Evolutionary conservation across 2,888 invertebrate species (phyloP).

Genomic region (Agrypnus murinus): DNA sequence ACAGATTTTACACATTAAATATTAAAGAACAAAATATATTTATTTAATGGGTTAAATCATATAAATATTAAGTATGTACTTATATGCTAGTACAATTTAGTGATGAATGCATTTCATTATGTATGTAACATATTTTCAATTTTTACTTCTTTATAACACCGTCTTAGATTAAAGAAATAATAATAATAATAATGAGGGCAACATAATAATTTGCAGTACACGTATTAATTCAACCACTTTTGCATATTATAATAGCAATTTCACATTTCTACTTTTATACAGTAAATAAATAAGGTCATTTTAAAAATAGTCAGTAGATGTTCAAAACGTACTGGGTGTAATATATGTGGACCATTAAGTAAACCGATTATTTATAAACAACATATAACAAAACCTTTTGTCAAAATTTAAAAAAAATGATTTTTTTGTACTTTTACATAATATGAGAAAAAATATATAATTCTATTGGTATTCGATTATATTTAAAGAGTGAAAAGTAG

Average conservation of each 20-base stretch:
- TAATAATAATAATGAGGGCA: background rate
- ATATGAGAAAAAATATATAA: background rate
- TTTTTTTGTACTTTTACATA: slow-evolving; percentile 45
- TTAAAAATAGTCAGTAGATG: slow-evolving; percentile 47
- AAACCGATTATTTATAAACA: slow-evolving; percentile 43
- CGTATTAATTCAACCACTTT: slow-evolving; percentile 16
- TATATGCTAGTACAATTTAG: background rate
- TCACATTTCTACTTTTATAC: slow-evolving; percentile 65
- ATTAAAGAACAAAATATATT: too few relatives aligned
- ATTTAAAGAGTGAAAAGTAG: background rate
- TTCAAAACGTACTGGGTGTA: slow-evolving; percentile 62
- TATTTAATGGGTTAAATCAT: too few relatives aligned
- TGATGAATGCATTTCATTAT: background rate
- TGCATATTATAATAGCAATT: slow-evolving; percentile 40
- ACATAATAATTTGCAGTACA: slow-evolving; percentile 33
- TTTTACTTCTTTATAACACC: too few relatives aligned
- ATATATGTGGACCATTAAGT: slow-evolving; percentile 66
- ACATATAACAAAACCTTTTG: slow-evolving; percentile 18
- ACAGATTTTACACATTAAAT: too few relatives aligned
- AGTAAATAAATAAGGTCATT: slow-evolving; percentile 48
- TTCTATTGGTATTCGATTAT: too few relatives aligned
- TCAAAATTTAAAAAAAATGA: slow-evolving; percentile 14
- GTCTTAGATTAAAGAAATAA: too few relatives aligned
- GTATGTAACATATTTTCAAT: too few relatives aligned
- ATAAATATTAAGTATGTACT: too few relatives aligned